Percentiles rank a stretch among this genome's conserved stretches.
Conservation (phyloP, 1,140 invertebrate genomes). For the Bombus breviceps region DNA sequence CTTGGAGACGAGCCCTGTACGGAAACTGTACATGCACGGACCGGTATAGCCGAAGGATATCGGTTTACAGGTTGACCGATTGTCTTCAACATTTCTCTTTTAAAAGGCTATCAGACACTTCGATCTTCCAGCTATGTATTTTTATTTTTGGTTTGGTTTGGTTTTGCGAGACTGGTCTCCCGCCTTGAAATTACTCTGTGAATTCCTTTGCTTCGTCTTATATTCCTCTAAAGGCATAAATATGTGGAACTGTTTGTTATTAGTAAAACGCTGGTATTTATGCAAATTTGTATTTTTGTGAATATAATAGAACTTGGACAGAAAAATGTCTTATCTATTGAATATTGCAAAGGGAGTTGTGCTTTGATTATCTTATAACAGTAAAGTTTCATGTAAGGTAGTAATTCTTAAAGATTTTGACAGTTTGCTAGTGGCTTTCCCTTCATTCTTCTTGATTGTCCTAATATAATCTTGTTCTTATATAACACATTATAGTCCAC, state of each 20-base stretch:
- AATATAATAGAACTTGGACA: no score
- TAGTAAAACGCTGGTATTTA: no score
- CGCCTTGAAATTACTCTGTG: not conserved
- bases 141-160: not conserved
- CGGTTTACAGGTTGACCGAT: constrained; percentile 63
- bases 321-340: no score
- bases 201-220: not conserved
- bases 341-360: no score
- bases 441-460: no score
- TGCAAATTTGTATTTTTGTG: no score
- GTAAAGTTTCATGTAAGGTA: no score
- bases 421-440: no score
- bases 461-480: no score
- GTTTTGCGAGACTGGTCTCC: not conserved
- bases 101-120: constrained; percentile 46
- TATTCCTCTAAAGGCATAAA: not conserved
- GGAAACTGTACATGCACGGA: constrained; percentile 2
- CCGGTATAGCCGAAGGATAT: constrained; percentile 58
- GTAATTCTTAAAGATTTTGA: no score
- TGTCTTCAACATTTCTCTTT: constrained; percentile 57
- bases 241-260: not conserved
- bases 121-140: constrained; percentile 9
- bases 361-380: no score
- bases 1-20: constrained; percentile 20
- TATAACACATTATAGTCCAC: no score